These are phyloP conservation scores for Limonius californicus DNA, from an alignment of 1,140 invertebrate species.

Conservation along the genomic window DNA sequence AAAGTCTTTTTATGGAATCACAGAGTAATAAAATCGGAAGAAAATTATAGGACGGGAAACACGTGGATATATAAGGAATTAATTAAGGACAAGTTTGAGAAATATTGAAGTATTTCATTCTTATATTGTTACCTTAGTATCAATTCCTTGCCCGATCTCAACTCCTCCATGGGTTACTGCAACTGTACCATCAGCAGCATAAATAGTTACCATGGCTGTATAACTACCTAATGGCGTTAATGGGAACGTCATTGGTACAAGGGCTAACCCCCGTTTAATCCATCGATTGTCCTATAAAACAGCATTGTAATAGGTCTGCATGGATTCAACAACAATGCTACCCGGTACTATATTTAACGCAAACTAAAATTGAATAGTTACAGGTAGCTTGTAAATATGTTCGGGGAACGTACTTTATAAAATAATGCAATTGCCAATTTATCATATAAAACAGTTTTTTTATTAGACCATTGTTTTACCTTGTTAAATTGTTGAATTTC, in stretches of 20 bases:
- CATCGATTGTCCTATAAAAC: conserved; percentile 59
- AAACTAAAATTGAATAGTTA: conserved; percentile 47
- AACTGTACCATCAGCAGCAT: conserved; percentile 72
- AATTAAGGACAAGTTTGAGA: background rate
- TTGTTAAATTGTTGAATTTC: conserved; percentile 61
- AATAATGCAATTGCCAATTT: conserved; percentile 64
- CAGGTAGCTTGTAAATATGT: background rate
- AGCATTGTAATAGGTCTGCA: background rate
- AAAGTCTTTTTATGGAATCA: conserved; percentile 19
- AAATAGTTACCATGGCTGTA: conserved; percentile 66
- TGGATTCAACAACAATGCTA: conserved; percentile 16
- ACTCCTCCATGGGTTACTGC: conserved; percentile 72
- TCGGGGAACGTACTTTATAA: conserved; percentile 72
- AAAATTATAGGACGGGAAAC: background rate
- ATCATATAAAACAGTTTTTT: no score
- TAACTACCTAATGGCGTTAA: conserved; percentile 55
- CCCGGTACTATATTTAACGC: conserved; percentile 51
- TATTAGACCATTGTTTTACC: no score
- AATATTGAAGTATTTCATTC: no score
- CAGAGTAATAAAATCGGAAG: background rate
- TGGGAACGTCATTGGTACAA: conserved; percentile 65
- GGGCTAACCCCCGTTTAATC: conserved; percentile 69
- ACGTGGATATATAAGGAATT: conserved; percentile 2
- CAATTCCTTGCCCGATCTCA: conserved; percentile 85
- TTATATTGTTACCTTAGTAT: conserved; percentile 54